Evolutionary conservation across 2,888 invertebrate species (phyloP), one percentile per base, ranked within the genome.

Genomic region (Drosophila kanekoi): DNA sequence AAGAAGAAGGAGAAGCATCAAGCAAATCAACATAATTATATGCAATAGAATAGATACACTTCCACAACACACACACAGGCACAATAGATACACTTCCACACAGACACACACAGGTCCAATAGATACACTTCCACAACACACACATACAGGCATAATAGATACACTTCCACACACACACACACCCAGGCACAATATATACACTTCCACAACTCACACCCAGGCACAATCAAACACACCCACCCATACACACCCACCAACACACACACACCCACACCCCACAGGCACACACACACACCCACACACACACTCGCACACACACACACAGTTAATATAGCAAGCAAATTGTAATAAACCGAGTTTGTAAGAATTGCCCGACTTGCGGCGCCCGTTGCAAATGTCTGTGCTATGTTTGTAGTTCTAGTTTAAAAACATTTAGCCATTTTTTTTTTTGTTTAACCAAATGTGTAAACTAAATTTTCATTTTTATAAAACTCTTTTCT

Each of bases 31-130:
- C 43, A 40, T 37, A 44, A 63, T 33, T 28, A 68, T 49, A 47
- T 18, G 37, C 76, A 73, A 70, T 75, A 70, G 57, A 70, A 56
- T 75, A 57, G 8, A 47, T 14, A 52, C 43, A 40, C 40, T 53
- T 37, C 13, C 16, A 11, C 20, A 37, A 54, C 37, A 40, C 37
- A 44, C 23, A 45, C 37, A 53, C 43, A 54, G 18, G 16, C 23
- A 37, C 9, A n/a, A n/a, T n/a, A n/a, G n/a, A n/a, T n/a, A 35
- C 16, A 48, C 35, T 61, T 28, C 10, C 32, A 18, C 14, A 45
- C 38, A 28, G 37, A 43, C 20, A 56, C 13, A 14, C n/a, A 52
- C 23, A n/a, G n/a, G n/a, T n/a, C n/a, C n/a, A n/a, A n/a, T n/a
- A n/a, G n/a, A 54, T 32, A 40, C 37, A 44, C 23, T 43, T 33